A percentile compares a stretch with the other conserved stretches of the same genome.
phyloP scores from a whole-genome alignment of 2,888 invertebrate genomes.

The Sinopyrophorus schimmeli region DNA sequence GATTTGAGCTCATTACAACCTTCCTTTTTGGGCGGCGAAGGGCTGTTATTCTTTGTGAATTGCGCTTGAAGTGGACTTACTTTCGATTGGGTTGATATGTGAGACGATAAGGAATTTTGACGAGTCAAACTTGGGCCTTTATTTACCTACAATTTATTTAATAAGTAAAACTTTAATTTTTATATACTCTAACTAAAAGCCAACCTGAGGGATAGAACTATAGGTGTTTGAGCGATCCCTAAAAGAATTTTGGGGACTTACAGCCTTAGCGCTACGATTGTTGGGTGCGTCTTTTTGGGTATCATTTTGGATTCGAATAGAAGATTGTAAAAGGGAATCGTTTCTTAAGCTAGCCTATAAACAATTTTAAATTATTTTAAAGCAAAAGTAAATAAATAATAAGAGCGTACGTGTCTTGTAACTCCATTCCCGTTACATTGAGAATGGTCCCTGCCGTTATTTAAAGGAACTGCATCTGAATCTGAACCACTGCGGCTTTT shows the following conservation, averaged over 20 bases:
- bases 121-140: slow-evolving; percentile 58
- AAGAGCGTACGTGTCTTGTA: slow-evolving; percentile 52
- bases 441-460: slow-evolving; percentile 74
- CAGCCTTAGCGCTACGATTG: slow-evolving; percentile 61
- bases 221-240: slow-evolving; percentile 57
- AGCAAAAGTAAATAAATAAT: not conserved
- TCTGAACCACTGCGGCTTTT: slow-evolving; percentile 63
- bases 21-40: slow-evolving; percentile 43
- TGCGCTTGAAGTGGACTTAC: slow-evolving; percentile 39
- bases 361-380: slow-evolving; percentile 17
- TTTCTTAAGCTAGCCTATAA: slow-evolving; percentile 58
- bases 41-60: slow-evolving; percentile 43
- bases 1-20: slow-evolving; percentile 52
- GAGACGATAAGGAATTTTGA: slow-evolving; percentile 56
- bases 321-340: slow-evolving; percentile 64
- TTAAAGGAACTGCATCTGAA: slow-evolving; percentile 65
- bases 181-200: not conserved
- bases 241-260: slow-evolving; percentile 75
- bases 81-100: slow-evolving; percentile 40
- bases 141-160: slow-evolving; percentile 56
- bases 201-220: slow-evolving; percentile 54
- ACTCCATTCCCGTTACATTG: slow-evolving; percentile 68
- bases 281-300: slow-evolving; percentile 73
- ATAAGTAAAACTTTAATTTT: too few species aligned
- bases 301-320: slow-evolving; percentile 73